Conservation (phyloP, 2,113 vertebrate genomes). For the Limnothrissa miodon region DNA sequence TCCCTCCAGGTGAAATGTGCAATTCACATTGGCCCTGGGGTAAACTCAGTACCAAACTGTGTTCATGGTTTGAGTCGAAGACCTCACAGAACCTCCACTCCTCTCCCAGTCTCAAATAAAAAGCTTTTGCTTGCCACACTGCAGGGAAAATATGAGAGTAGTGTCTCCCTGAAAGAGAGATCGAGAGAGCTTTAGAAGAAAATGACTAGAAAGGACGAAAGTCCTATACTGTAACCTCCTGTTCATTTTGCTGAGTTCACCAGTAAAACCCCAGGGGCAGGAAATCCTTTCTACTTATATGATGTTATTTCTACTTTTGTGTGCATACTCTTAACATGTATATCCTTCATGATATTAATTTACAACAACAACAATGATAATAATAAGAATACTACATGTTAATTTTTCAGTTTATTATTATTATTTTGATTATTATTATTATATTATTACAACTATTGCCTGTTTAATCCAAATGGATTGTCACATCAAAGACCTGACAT, state of each 20-base stretch:
- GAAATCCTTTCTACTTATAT: too few species aligned
- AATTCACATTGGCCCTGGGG: slow-evolving; percentile 42
- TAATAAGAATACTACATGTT: too few species aligned
- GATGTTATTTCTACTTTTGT: too few species aligned
- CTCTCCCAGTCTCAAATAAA: not conserved
- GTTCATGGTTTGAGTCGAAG: slow-evolving; percentile 14
- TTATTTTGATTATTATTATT: not conserved
- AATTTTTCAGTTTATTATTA: not conserved
- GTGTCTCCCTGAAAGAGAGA: slow-evolving; percentile 9
- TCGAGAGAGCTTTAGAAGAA: not conserved
- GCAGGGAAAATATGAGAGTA: not conserved
- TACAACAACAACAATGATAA: too few species aligned
- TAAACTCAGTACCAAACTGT: slow-evolving; percentile 37
- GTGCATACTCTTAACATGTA: too few species aligned
- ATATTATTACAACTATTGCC: too few species aligned
- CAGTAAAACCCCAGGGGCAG: not conserved
- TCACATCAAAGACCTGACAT: too few species aligned
- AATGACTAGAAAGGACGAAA: not conserved
- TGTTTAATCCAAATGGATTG: too few species aligned
- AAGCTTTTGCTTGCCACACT: slow-evolving; percentile 15
- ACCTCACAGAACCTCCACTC: slow-evolving; percentile 23
- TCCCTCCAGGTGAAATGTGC: slow-evolving; percentile 43
- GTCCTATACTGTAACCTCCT: not conserved
- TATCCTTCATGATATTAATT: too few species aligned
- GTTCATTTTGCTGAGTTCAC: not conserved